Conservation (phyloP, 1,140 invertebrate species). For the Caenorhabditis brenneri region DNA sequence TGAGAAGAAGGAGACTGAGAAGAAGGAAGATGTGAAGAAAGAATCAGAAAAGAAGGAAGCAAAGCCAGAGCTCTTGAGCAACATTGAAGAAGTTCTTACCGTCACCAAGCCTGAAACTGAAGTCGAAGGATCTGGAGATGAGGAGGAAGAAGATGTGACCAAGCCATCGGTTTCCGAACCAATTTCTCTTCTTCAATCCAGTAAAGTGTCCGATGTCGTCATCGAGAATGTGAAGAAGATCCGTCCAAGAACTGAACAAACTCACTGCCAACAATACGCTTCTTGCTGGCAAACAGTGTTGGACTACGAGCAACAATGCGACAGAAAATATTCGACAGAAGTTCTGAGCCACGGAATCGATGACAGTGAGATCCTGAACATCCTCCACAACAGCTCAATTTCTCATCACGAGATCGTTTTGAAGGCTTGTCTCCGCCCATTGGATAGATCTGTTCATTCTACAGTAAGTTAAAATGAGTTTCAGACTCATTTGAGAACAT, state of each 20-base stretch:
- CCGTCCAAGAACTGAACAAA: slow-evolving; percentile 22
- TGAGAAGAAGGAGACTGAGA: background rate
- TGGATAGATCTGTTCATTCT: slow-evolving; percentile 47
- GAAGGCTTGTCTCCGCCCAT: slow-evolving; percentile 47
- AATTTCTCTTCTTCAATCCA: background rate
- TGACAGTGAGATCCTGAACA: slow-evolving; percentile 37
- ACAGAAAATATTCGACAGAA: slow-evolving; percentile 26
- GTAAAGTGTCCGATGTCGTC: background rate
- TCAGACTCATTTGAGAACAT: background rate
- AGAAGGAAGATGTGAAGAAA: background rate
- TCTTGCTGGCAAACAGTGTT: slow-evolving; percentile 33
- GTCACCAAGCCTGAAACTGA: slow-evolving; percentile 32
- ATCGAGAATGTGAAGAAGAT: slow-evolving; percentile 15
- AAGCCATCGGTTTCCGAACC: background rate
- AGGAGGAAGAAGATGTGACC: background rate
- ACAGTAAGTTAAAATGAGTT: background rate
- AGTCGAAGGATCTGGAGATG: slow-evolving; percentile 33
- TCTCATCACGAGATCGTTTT: slow-evolving; percentile 44
- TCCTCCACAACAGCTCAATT: slow-evolving; percentile 38
- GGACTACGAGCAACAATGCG: slow-evolving; percentile 48
- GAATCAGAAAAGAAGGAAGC: background rate
- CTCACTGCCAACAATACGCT: slow-evolving; percentile 19
- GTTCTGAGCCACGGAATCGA: slow-evolving; percentile 48
- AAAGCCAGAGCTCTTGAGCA: background rate
- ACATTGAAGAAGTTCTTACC: background rate